Base-by-base conservation (phyloP, 2,888 invertebrate genomes). In the Stenodera caucasica region DNA sequence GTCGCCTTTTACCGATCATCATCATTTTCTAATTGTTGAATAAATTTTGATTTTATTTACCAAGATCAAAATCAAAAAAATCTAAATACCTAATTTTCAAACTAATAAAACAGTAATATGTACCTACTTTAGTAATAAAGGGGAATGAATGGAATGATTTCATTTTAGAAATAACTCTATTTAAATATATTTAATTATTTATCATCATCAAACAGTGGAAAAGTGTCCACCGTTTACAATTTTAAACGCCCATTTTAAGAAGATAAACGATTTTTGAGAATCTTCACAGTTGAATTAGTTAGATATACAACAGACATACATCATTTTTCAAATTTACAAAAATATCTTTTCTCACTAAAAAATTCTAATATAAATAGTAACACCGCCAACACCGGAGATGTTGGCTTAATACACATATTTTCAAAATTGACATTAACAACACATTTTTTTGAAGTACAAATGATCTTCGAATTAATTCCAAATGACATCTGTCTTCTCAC, bases 241-340 rank as follows among this genome's bases (percentile, higher is more conserved):
- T 29, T 21, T 21, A 26, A 18, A 54, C 57, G 61, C 61, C 63
- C 62, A 64, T 65, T 70, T 70, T 65, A 57, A 59, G 63, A 68
- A 66, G 70, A 71, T 65, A 65, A 71, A 70, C 66, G 63, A 53
- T 58, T 50, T 58, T 21, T 11, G 52, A 54, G 54, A 57, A 53
- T 55, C 61, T 73, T 74, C 73, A 74, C 74, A 73, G 75, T 75
- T 73, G 73, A 69, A 72, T 75, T 72, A 66, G 66, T 65, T 66
- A 66, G 60, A 68, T 66, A 33, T 8, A 37, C 15, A 7, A 15
- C 3, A 14, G 45, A 69, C 71, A 70, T 72, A 71, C 69, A 72
- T 73, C 74, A 74, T 76, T 76, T 75, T 75, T 76, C 76, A 76
- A 68, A 69, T n/a, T 65, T 53, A 63, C 35, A 61, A 56, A 73